Evolutionary conservation across 2,113 vertebrate genomes (phyloP), one percentile per base, ranked within the genome.

Genomic region (Microtus oregoni): DNA sequence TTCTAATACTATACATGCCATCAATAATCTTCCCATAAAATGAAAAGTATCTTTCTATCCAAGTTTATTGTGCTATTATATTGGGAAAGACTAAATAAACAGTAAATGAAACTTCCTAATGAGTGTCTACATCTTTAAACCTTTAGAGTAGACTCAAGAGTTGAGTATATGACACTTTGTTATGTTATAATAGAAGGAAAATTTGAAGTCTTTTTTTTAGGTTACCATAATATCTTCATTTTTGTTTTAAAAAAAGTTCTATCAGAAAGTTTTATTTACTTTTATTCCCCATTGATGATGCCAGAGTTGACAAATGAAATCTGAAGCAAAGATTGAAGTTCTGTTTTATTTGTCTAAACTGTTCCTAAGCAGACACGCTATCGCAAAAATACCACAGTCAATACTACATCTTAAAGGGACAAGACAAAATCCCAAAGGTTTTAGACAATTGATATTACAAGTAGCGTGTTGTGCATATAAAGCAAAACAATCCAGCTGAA

Each of bases 361-460:
- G 9, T 87, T 19, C 32, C 41, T 52, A 65, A 3, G 9, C 15
- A 86, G 79, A 86, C 1, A 88, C 78, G n/a, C 22, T 44, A 90
- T 70, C 55, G 4, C 58, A 90, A 50, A 95, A 92, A 86, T 93
- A 95, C 81, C 95, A 89, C 13, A 92, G 13, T 35, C 91, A n/a
- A 30, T 35, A 70, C 17, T 41, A 28, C 47, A 86, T 55, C 30
- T 90, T 63, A 75, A 92, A 96, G 89, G 58, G 61, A 73, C 17
- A 97, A 90, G n/a, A 55, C 24, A 73, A 82, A 96, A 95, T 28
- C 20, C 47, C 28, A 91, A 90, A 95, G 5, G 22, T 75, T 89
- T 89, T 6, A 94, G 83, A 30, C 93, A 86, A 96, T 95, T 88
- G 94, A 88, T 93, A 52, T 88, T 68, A 9, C 79, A 77, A 7